Percentiles rank a stretch among this genome's conserved stretches.
Evolutionary conservation across 2,113 vertebrate species (phyloP).

Genomic region (zebrafish (Danio rerio)): GRCz12tu NC_133186.1:42651001-42651500

Average conservation of each 20-base stretch:
- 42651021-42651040: neutral
- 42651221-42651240: conserved; percentile 53
- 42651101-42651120: conserved; percentile 10
- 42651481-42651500: conserved; percentile 51
- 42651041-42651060: neutral
- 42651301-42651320: conserved; percentile 61
- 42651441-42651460: conserved; percentile 43
- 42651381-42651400: conserved; percentile 52
- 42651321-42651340: conserved; percentile 56
- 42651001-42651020: neutral
- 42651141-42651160: conserved; percentile 28
- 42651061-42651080: conserved; percentile 4
- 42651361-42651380: conserved; percentile 53
- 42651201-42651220: conserved; percentile 22
- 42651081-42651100: neutral
- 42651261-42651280: conserved; percentile 50
- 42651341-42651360: conserved; percentile 55
- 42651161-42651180: conserved; percentile 19
- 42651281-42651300: conserved; percentile 61
- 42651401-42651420: conserved; percentile 42
- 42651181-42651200: conserved; percentile 9
- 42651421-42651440: conserved; percentile 41
- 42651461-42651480: conserved; percentile 45
- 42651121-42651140: conserved; percentile 6
- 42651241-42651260: conserved; percentile 43